phyloP scores from a whole-genome alignment of 2,113 vertebrate species.

The Pyrgilauda ruficollis region DNA sequence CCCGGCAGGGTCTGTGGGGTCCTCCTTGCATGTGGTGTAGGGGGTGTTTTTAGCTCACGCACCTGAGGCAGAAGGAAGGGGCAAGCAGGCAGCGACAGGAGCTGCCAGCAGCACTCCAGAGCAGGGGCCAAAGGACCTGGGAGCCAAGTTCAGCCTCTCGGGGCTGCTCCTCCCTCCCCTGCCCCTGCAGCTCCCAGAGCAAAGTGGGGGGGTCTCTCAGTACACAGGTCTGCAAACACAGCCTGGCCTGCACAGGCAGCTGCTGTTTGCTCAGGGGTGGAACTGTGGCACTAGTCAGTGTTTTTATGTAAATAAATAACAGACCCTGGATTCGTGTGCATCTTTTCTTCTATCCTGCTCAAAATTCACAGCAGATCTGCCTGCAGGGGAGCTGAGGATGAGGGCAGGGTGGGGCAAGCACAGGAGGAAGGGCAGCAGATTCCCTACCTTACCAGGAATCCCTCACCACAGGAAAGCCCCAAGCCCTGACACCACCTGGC shows the following conservation, averaged over 20 bases:
- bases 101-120: background rate
- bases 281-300: background rate
- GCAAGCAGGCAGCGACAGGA: background rate
- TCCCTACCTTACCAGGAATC: background rate
- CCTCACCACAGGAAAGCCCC: background rate
- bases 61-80: background rate
- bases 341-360: background rate
- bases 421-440: background rate
- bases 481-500: background rate
- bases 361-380: background rate
- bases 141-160: background rate
- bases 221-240: background rate
- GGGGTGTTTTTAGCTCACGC: background rate
- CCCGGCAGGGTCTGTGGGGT: fast-evolving
- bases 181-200: background rate
- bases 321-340: background rate
- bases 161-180: background rate
- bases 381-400: background rate
- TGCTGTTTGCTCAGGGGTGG: background rate
- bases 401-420: background rate
- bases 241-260: background rate
- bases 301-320: slow-evolving; percentile 66
- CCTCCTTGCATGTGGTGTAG: background rate
- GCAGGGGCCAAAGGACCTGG: background rate
- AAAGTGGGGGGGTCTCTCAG: background rate